phyloP scores from a whole-genome alignment of 1,140 invertebrate genomes.

The Tyrophagus putrescentiae region DNA sequence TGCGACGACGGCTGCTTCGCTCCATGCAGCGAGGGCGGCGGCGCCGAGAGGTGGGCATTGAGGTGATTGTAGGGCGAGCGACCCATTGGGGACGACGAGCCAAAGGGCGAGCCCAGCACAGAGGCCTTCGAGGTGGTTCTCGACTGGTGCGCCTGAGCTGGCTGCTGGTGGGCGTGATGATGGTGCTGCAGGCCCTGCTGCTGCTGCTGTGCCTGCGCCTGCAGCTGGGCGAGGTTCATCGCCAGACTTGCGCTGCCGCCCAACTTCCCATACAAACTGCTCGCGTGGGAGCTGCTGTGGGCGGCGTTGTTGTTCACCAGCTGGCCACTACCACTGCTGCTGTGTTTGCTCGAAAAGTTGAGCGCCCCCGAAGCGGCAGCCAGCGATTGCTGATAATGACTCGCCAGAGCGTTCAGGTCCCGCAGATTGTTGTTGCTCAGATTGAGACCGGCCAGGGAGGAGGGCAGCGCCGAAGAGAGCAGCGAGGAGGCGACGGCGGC shows the following conservation, averaged over 20 bases:
- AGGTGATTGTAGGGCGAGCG: constrained; percentile 14
- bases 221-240: too few species aligned
- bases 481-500: neutral
- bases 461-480: too few species aligned
- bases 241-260: too few species aligned
- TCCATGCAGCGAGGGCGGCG: neutral
- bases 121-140: neutral
- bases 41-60: neutral
- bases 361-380: neutral
- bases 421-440: neutral
- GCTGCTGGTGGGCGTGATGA: neutral
- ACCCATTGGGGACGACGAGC: neutral
- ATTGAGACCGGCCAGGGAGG: constrained; percentile 15
- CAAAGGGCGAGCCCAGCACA: neutral
- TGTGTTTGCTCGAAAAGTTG: neutral
- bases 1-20: neutral
- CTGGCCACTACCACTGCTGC: neutral
- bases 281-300: neutral
- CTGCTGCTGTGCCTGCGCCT: too few species aligned
- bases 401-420: constrained; percentile 4
- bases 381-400: neutral
- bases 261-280: neutral
- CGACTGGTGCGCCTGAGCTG: neutral
- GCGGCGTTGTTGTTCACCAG: constrained; percentile 10
- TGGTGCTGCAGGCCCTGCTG: too few species aligned